These are phyloP conservation scores for Meloe dianella DNA, from an alignment of 2,888 invertebrate species.

Conservation along the genomic window DNA sequence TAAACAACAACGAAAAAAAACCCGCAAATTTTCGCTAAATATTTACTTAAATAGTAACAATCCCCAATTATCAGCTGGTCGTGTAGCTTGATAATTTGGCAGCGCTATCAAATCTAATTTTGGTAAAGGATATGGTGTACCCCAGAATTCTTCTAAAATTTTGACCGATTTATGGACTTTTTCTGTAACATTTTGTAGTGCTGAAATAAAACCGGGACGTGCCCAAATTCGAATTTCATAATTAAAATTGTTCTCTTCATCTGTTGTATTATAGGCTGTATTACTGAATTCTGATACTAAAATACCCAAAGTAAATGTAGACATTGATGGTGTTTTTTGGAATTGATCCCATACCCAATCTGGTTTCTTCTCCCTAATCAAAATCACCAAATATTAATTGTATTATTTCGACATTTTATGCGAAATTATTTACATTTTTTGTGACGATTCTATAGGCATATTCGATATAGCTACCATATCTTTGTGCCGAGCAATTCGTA, in stretches of 20 bases:
- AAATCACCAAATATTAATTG: neutral
- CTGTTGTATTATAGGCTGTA: slow-evolving; percentile 42
- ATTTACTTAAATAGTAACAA: slow-evolving; percentile 77
- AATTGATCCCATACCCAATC: slow-evolving; percentile 74
- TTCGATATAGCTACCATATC: slow-evolving; percentile 69
- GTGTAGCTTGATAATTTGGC: slow-evolving; percentile 73
- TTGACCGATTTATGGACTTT: slow-evolving; percentile 66
- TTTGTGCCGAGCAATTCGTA: slow-evolving; percentile 68
- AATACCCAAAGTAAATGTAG: slow-evolving; percentile 77
- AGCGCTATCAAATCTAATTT: slow-evolving; percentile 76
- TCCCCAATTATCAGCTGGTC: slow-evolving; percentile 82
- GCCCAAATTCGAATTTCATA: slow-evolving; percentile 69
- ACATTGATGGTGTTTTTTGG: slow-evolving; percentile 74
- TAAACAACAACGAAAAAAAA: neutral
- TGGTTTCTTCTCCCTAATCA: slow-evolving; percentile 62
- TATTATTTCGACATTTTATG: neutral
- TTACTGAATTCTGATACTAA: slow-evolving; percentile 70
- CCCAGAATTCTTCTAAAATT: slow-evolving; percentile 69
- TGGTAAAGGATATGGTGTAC: slow-evolving; percentile 68
- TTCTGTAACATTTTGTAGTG: slow-evolving; percentile 65
- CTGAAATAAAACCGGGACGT: slow-evolving; percentile 67
- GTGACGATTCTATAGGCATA: slow-evolving; percentile 65
- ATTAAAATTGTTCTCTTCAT: slow-evolving; percentile 37
- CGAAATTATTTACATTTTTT: slow-evolving; percentile 67
- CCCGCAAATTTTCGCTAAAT: neutral